These are phyloP conservation scores for Camponotus floridanus DNA, from an alignment of 1,140 invertebrate species.

Conservation along the genomic window DNA sequence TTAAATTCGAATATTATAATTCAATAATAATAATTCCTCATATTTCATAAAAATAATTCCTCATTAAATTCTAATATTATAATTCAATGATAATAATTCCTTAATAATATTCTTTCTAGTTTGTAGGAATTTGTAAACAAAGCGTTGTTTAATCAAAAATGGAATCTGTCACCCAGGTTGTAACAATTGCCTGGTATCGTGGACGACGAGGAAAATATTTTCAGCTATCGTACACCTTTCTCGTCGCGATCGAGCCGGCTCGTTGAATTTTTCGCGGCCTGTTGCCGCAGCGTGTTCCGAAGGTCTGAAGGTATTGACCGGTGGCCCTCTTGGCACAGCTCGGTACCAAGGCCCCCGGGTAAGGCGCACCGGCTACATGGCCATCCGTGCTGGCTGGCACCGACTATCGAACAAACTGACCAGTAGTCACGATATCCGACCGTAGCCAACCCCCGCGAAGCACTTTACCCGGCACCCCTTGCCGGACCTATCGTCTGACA, in stretches of 20 bases:
- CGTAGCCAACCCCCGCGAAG: slow-evolving; percentile 54
- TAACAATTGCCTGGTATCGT: not conserved
- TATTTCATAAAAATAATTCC: too few species aligned
- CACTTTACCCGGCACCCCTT: slow-evolving; percentile 63
- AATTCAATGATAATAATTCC: too few species aligned
- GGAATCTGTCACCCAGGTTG: too few species aligned
- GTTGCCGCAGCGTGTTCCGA: slow-evolving; percentile 68
- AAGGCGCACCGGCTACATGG: slow-evolving; percentile 80
- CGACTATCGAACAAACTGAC: slow-evolving; percentile 87
- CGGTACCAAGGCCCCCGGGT: slow-evolving; percentile 83
- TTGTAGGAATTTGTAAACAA: too few species aligned
- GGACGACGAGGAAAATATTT: not conserved
- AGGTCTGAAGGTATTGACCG: slow-evolving; percentile 86
- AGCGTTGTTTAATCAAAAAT: too few species aligned
- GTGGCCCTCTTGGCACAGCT: slow-evolving; percentile 86
- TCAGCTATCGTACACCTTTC: not conserved
- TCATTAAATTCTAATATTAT: slow-evolving; percentile 29
- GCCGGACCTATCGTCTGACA: slow-evolving; percentile 1
- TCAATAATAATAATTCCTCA: too few species aligned
- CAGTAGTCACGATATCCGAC: slow-evolving; percentile 86
- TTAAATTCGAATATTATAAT: slow-evolving; percentile 1
- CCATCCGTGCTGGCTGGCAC: slow-evolving; percentile 85
- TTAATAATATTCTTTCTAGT: too few species aligned
- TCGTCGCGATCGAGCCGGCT: not conserved
- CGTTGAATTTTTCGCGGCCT: slow-evolving; percentile 70